Percentiles rank a stretch among this genome's conserved stretches.
Evolutionary conservation across 2,888 invertebrate genomes (phyloP).

Genomic region (Torymus tubicola): DNA sequence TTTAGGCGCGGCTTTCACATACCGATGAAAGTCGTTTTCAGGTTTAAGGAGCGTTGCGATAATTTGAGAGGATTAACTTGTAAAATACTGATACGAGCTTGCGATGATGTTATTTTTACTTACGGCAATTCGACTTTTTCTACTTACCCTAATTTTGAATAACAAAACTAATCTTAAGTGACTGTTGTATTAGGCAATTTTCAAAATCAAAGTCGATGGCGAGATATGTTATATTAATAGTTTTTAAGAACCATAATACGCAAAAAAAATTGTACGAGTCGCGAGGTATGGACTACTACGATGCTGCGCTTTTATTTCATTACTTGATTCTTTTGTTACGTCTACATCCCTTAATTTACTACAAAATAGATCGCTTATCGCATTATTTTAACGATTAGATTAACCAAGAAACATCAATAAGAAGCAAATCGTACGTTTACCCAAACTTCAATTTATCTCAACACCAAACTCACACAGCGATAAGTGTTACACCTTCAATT

Average conservation of each 20-base stretch:
- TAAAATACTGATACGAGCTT: slow-evolving; percentile 46
- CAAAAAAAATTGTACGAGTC: slow-evolving; percentile 11
- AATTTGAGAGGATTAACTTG: slow-evolving; percentile 33
- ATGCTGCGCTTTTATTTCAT: too few species aligned
- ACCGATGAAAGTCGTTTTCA: slow-evolving; percentile 1
- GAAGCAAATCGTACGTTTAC: too few species aligned
- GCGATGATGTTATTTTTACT: slow-evolving; percentile 35
- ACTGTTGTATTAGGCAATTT: slow-evolving; percentile 1
- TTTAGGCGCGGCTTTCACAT: slow-evolving; percentile 24
- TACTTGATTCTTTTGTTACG: too few species aligned
- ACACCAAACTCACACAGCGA: too few species aligned
- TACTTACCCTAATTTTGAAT: slow-evolving; percentile 17
- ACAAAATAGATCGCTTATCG: too few species aligned
- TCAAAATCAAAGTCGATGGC: slow-evolving; percentile 26
- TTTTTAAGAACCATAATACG: slow-evolving; percentile 8
- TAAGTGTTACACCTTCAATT: too few species aligned
- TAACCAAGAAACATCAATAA: too few species aligned
- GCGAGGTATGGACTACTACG: too few species aligned
- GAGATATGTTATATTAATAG: neutral
- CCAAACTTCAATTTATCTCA: too few species aligned
- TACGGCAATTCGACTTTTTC: slow-evolving; percentile 14
- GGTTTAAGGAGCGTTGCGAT: neutral
- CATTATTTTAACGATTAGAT: too few species aligned
- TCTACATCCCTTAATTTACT: too few species aligned
- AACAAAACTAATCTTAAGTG: neutral